Evolutionary conservation across 2,113 vertebrate genomes (phyloP), one percentile per base, ranked within the genome.

Genomic region (Sorex fumeus): DNA sequence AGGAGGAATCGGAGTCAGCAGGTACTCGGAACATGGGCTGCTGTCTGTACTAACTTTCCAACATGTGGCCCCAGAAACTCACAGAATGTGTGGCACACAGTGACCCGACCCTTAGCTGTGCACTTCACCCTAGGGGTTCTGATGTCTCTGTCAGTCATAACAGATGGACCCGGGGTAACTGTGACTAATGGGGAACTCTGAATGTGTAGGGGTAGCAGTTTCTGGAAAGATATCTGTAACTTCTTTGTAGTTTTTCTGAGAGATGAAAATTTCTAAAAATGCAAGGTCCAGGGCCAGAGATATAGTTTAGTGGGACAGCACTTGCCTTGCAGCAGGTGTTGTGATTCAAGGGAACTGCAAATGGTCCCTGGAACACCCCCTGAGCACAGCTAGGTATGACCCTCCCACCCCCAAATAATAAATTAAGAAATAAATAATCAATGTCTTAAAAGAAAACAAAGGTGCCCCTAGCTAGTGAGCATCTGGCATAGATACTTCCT

Each of bases 191-290:
- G 67, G 40, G 32, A 28, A 32, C 72, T 64, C 13, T 15, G 16
- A 2, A n/a, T 9, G 15, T 40, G 34, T 19, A 21, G 32, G 0
- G 23, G 1, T 32, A 40, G 43, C 57, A 16, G 1, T 1, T 36
- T 6, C 50, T 12, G n/a, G 64, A 50, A 36, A 78, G 60, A 71
- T 64, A 27, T 70, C 19, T 71, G 64, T 40, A 28, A 40, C 10
- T 8, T 40, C 40, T 15, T 27, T 9, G 60, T 6, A 62, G 10
- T 57, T 77, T 83, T 76, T 36, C 30, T 47, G 71, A 40, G 27
- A 62, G 32, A 21, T 7, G 47, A 28, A 32, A 84, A 50, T 27
- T 71, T 78, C 27, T 50, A 64, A 64, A 88, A n/a, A n/a, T 45
- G 64, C 50, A 84, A 88, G 70, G 12, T 50, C n/a, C 76, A 60